These are phyloP conservation scores for Aptenodytes forsteri DNA, from an alignment of 2,113 vertebrate species.

Conservation along the genomic window DNA sequence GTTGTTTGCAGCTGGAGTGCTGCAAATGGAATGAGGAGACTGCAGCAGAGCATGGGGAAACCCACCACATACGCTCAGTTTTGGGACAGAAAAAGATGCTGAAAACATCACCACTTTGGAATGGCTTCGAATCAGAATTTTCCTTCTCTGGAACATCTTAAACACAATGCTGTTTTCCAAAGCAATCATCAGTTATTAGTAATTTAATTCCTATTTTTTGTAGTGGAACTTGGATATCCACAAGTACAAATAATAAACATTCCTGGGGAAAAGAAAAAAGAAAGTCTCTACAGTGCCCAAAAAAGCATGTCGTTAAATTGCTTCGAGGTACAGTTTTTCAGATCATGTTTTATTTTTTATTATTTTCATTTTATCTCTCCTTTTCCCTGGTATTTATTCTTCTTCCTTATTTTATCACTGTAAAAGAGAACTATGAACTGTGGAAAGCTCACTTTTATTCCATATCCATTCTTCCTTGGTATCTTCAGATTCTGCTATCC, in stretches of 20 bases:
- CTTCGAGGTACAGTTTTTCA: background rate
- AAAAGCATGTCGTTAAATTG: background rate
- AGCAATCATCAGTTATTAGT: background rate
- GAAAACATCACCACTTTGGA: background rate
- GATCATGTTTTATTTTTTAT: background rate
- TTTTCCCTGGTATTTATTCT: background rate
- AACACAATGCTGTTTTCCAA: background rate
- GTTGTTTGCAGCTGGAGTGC: background rate
- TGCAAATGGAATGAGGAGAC: background rate
- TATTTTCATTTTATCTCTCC: background rate
- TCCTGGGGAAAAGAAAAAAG: background rate
- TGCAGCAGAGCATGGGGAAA: background rate
- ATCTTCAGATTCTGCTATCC: background rate
- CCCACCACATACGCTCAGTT: fast-evolving
- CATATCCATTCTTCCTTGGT: background rate
- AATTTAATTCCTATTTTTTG: background rate
- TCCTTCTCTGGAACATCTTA: background rate
- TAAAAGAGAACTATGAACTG: background rate
- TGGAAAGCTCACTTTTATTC: background rate
- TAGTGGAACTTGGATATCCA: background rate
- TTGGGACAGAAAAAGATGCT: background rate
- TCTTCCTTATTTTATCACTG: background rate
- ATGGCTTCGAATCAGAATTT: background rate
- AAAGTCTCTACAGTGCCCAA: background rate
- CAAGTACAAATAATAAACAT: background rate